Evolutionary conservation across 2,888 invertebrate genomes (phyloP).

Genomic region (Drosophila putrida): DNA sequence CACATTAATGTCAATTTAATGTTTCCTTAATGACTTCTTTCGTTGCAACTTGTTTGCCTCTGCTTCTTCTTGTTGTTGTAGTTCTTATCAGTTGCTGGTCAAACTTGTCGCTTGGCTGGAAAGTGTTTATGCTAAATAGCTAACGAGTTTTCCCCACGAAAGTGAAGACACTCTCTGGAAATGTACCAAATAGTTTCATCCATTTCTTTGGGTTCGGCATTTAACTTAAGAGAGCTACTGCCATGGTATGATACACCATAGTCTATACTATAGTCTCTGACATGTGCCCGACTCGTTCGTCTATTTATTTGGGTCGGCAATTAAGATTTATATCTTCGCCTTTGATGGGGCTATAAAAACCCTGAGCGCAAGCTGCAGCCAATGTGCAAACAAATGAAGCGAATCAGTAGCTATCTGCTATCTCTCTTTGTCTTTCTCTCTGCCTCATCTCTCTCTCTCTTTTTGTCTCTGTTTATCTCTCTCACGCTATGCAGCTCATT

Average conservation of each 20-base stretch:
- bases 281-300: slow-evolving; percentile 53
- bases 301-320: slow-evolving; percentile 83
- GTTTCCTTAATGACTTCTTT: slow-evolving; percentile 83
- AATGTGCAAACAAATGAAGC: slow-evolving; percentile 61
- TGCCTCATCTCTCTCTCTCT: background rate
- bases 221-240: slow-evolving; percentile 34
- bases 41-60: slow-evolving; percentile 64
- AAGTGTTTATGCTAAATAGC: slow-evolving; percentile 81
- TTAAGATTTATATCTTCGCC: slow-evolving; percentile 81
- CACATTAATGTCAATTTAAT: slow-evolving; percentile 84
- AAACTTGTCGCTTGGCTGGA: slow-evolving; percentile 73
- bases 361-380: slow-evolving; percentile 56
- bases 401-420: slow-evolving; percentile 27
- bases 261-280: slow-evolving; percentile 27
- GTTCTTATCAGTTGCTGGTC: slow-evolving; percentile 77
- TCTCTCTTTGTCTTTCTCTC: slow-evolving; percentile 2
- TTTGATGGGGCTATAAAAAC: slow-evolving; percentile 81
- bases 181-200: slow-evolving; percentile 34
- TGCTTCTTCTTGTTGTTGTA: slow-evolving; percentile 32
- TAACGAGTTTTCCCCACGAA: slow-evolving; percentile 74
- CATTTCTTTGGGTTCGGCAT: slow-evolving; percentile 2
- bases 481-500: slow-evolving; percentile 48
- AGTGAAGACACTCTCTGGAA: slow-evolving; percentile 38
- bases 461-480: slow-evolving; percentile 11
- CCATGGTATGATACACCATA: slow-evolving; percentile 18